Base-by-base conservation (phyloP, 2,888 invertebrate species). In the Lycaena phlaeas region DNA sequence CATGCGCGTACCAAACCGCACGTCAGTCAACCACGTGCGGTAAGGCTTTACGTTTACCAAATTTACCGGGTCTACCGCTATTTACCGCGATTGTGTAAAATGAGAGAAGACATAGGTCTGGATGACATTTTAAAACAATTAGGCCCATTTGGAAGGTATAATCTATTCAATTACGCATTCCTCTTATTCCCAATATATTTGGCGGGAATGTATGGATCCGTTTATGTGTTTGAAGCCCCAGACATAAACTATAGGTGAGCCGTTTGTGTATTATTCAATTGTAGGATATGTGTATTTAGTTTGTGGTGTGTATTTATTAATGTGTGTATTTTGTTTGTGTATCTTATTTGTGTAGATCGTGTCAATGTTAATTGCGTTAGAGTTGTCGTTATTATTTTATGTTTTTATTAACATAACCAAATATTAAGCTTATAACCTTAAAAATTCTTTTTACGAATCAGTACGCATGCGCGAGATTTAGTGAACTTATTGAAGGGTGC, bases 161-260 rank as follows among this genome's bases (percentile, higher is more conserved):
- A 82, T 29, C 52, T 84, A 9, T 51, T 79, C 45, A 82, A 81
- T 43, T 84, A 79, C 66, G 72, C 73, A 0, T 53, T 84, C 7
- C 53, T 76, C 1, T 48, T 84, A 14, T 75, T 78, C 30, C 82
- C 82, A 1, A 74, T 81, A 26, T 79, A 61, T 59, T 65, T 82
- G 57, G 76, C 82, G 48, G 82, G 81, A 57, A 72, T 82, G 69
- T 82, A 64, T 40, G 82, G 77, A 28, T 70, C 75, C 0, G 68
- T 73, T 1, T 84, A 62, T 38, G 69, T 82, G n/a, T 84, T 82
- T 41, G 82, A 84, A 54, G 81, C 82, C 0, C 48, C 70, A 1
- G 75, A 79, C 49, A 63, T 82, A 14, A 48, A 52, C 38, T 81
- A 82, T 56, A 71, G 82, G 82, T 81, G 46, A 60, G 65, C 53